Conservation (phyloP, 2,113 vertebrate genomes). For the Dasyurus viverrinus region DNA sequence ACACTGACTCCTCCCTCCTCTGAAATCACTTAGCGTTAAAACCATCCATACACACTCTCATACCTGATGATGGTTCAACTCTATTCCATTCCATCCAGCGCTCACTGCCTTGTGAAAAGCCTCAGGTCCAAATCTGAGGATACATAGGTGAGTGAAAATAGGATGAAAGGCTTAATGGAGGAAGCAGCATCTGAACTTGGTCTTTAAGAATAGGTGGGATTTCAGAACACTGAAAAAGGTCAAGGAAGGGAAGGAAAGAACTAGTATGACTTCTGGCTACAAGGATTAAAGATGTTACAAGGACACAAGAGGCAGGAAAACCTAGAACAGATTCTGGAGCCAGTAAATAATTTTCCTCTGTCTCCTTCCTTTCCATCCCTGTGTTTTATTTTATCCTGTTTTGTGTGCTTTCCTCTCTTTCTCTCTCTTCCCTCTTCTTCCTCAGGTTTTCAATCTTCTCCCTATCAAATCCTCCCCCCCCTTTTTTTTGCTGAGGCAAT, state of each 20-base stretch:
- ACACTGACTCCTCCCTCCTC: too few relatives aligned
- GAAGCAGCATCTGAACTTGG: neutral
- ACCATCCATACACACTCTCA: too few relatives aligned
- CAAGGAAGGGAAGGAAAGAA: neutral
- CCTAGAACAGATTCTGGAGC: neutral
- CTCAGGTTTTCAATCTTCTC: neutral
- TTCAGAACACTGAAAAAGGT: neutral
- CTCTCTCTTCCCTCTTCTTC: neutral
- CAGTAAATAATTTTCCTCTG: neutral
- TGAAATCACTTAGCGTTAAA: too few relatives aligned
- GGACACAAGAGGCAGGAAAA: neutral
- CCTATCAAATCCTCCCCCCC: neutral
- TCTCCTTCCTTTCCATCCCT: neutral
- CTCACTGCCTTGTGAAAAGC: neutral
- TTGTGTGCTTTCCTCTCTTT: neutral
- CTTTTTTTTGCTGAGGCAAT: too few relatives aligned
- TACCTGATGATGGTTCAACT: neutral
- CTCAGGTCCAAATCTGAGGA: neutral
- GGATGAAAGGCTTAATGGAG: neutral
- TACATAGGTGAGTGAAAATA: too few relatives aligned
- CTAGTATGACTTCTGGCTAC: neutral
- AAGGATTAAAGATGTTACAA: neutral
- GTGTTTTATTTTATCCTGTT: neutral
- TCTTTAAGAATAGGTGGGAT: neutral
- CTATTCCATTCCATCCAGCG: neutral